Evolutionary conservation across 1,140 invertebrate species (phyloP).

Genomic region (Bilobella aurantiaca): DNA sequence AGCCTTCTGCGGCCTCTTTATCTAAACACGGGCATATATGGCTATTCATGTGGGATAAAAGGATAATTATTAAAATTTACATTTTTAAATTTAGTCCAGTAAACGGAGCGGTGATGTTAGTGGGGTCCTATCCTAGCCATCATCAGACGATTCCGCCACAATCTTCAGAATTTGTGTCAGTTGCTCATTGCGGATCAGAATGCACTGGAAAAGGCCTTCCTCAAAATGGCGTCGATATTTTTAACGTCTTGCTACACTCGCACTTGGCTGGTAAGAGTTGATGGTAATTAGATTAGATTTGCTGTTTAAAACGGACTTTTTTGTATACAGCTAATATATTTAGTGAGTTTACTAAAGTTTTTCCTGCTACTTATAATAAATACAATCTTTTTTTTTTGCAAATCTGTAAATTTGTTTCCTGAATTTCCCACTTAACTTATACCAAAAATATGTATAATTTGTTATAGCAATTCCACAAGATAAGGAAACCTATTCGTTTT

Average conservation of each 20-base stretch:
- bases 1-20: too few relatives aligned
- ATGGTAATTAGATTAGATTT: neutral
- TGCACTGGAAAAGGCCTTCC: slow-evolving; percentile 7
- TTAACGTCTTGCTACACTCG: slow-evolving; percentile 15
- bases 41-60: too few relatives aligned
- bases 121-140: neutral
- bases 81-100: too few relatives aligned
- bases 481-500: too few relatives aligned
- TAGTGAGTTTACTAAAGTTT: too few relatives aligned
- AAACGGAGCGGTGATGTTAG: too few relatives aligned
- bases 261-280: slow-evolving; percentile 7
- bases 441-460: neutral
- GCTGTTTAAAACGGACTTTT: neutral
- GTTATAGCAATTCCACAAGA: too few relatives aligned
- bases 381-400: too few relatives aligned
- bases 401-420: neutral
- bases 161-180: neutral
- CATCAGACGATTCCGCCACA: slow-evolving; percentile 11
- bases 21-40: too few relatives aligned
- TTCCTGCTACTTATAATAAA: too few relatives aligned
- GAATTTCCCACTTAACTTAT: neutral
- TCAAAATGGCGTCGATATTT: slow-evolving; percentile 7
- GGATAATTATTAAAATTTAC: too few relatives aligned
- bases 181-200: neutral
- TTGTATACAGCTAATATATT: too few relatives aligned